Evolutionary conservation across 1,140 invertebrate species (phyloP), one percentile per base, ranked within the genome.

Genomic region (Spodoptera litura): DNA sequence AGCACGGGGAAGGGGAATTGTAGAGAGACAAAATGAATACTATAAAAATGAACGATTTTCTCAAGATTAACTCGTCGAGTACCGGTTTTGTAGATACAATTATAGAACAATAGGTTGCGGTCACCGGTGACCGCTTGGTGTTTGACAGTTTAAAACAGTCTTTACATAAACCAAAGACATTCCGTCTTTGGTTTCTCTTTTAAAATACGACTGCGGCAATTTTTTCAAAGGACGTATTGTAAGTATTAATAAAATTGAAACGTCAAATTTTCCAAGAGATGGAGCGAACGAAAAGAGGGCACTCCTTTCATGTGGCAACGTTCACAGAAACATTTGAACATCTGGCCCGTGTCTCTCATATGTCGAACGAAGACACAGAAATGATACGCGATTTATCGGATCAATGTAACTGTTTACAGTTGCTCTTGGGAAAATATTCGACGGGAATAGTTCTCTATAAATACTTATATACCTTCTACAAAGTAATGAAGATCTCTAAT

Each of bases 281-380:
- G 31, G 64, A 66, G 58, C 51, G 64, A 64, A 73, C 51, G 38
- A 66, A 79, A 78, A 56, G 35, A 77, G 59, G 59, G 27, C 76
- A 78, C 58, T 75, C 79, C 81, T 85, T 87, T 88, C 85, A 88
- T 85, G 85, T 87, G 85, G 83, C 78, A 81, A 85, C 82, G 81
- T 85, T 82, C 78, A 80, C 73, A 84, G 81, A 77, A 86, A 81
- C 85, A 81, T 89, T 85, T 90, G 89, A 86, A 81, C 85, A 80
- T 89, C 88, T 90, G 89, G 84, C 27, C 83, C 80, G 78, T 77
- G 85, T 89, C 87, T 86, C 76, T 86, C 87, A 86, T 77, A 86
- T 86, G 87, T 90, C 81, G 84, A 86, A 85, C 81, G 84, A 86
- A 85, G 82, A 83, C 81, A 86, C 83, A 76, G 77, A 83, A 88